Percentiles rank a stretch among this genome's conserved stretches.
Evolutionary conservation across 2,113 vertebrate genomes (phyloP).

Genomic region (Spermophilus dauricus): DNA sequence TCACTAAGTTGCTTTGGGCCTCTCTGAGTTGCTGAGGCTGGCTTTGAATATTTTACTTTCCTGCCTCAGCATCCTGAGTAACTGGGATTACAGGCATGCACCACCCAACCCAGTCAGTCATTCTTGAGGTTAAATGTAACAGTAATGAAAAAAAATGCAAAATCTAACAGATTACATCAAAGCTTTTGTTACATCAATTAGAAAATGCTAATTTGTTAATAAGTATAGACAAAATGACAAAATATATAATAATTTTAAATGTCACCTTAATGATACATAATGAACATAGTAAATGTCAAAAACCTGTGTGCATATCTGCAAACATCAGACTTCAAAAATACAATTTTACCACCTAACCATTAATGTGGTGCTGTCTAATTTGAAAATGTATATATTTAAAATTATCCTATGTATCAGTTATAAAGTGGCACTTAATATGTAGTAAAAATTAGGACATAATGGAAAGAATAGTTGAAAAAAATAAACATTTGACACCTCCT

Average conservation of each 20-base stretch:
- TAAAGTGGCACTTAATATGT: slow-evolving; percentile 75
- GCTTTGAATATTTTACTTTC: too few relatives aligned
- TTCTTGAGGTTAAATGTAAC: slow-evolving; percentile 41
- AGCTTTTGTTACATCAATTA: slow-evolving; percentile 70
- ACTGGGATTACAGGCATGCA: too few relatives aligned
- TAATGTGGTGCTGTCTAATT: slow-evolving; percentile 62
- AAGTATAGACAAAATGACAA: slow-evolving; percentile 61
- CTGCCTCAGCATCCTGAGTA: too few relatives aligned
- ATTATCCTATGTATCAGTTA: slow-evolving; percentile 68
- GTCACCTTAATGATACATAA: slow-evolving; percentile 66
- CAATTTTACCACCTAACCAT: slow-evolving; percentile 71
- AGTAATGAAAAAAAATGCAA: slow-evolving; percentile 59
- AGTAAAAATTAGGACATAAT: slow-evolving; percentile 62
- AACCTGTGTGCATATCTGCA: slow-evolving; percentile 27
- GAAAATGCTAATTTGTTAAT: slow-evolving; percentile 66
- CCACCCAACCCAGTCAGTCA: too few relatives aligned
- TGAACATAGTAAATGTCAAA: slow-evolving; percentile 68
- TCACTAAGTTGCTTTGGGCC: too few relatives aligned
- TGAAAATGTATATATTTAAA: slow-evolving; percentile 64
- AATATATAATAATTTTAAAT: slow-evolving; percentile 62
- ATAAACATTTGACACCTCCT: slow-evolving; percentile 46
- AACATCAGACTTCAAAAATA: slow-evolving; percentile 72
- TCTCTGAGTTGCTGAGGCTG: too few relatives aligned
- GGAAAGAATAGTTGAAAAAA: slow-evolving; percentile 61
- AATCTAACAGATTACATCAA: slow-evolving; percentile 69